Evolutionary conservation across 1,140 invertebrate species (phyloP).

Genomic region (Drosophila sucinea): DNA sequence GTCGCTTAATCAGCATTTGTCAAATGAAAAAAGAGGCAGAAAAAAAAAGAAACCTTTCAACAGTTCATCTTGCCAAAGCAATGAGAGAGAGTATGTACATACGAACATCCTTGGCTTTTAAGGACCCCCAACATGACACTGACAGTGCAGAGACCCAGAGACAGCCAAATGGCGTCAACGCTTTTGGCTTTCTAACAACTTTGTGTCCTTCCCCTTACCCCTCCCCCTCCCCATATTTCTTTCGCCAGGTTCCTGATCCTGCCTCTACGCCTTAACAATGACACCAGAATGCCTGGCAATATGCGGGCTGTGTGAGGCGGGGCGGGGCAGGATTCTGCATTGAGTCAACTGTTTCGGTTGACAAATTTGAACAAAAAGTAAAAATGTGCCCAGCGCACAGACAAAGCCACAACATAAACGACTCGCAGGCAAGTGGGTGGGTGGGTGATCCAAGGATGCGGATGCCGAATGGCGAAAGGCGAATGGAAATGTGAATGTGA

Average conservation of each 20-base stretch:
- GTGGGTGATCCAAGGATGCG: too few species aligned
- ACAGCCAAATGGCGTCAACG: constrained; percentile 55
- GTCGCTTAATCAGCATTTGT: constrained; percentile 68
- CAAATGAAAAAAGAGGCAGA: constrained; percentile 40
- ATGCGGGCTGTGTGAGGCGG: constrained; percentile 43
- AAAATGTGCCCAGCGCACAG: constrained; percentile 47
- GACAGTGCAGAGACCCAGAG: constrained; percentile 37
- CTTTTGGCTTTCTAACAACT: constrained; percentile 46
- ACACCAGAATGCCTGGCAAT: constrained; percentile 59
- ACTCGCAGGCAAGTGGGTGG: not conserved
- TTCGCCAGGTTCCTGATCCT: not conserved
- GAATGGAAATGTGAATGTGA: constrained; percentile 38
- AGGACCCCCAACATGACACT: constrained; percentile 33
- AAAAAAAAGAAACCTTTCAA: constrained; percentile 50
- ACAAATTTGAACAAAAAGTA: constrained; percentile 64
- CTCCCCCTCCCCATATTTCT: not conserved
- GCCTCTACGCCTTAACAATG: constrained; percentile 53
- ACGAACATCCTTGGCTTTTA: constrained; percentile 10
- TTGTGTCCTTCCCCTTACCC: not conserved
- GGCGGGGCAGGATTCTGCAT: constrained; percentile 38
- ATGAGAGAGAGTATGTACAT: not conserved
- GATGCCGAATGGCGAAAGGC: not conserved
- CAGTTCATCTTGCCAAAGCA: constrained; percentile 20
- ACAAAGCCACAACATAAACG: constrained; percentile 38
- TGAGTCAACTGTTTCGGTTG: constrained; percentile 72